Percentiles rank a stretch among this genome's conserved stretches.
Conservation (phyloP, 2,888 invertebrate species). For the Halictus quadricinctus region DNA sequence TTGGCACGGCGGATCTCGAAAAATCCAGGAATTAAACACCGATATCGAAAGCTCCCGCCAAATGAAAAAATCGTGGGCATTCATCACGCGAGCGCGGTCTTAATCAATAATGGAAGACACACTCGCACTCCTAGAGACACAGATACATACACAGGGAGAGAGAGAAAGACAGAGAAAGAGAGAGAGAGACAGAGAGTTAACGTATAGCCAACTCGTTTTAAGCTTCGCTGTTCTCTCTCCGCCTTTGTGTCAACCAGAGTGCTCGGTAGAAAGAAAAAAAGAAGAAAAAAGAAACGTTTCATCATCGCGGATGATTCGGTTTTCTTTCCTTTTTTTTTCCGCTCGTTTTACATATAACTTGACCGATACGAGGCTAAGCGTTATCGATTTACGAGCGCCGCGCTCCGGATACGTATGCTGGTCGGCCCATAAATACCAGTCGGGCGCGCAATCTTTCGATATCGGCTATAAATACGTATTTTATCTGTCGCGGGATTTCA, state of each 20-base stretch:
- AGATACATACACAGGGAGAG: background rate
- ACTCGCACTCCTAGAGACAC: background rate
- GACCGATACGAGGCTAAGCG: slow-evolving; percentile 63
- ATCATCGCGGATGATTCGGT: slow-evolving; percentile 41
- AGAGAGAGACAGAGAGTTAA: background rate
- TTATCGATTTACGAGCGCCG: slow-evolving; percentile 75
- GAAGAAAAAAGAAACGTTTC: slow-evolving; percentile 2
- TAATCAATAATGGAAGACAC: slow-evolving; percentile 18
- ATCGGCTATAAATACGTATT: slow-evolving; percentile 78
- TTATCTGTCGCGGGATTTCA: slow-evolving; percentile 77
- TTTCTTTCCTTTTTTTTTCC: slow-evolving; percentile 23
- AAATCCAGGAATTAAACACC: background rate
- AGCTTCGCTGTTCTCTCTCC: background rate
- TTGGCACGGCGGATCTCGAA: background rate
- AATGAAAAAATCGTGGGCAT: background rate
- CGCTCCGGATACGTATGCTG: slow-evolving; percentile 34
- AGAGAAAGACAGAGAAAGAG: no score
- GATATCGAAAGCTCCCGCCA: background rate
- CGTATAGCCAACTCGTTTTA: background rate
- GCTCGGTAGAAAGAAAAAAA: background rate
- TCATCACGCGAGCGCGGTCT: background rate
- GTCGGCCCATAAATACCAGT: slow-evolving; percentile 71
- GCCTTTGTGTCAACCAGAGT: background rate
- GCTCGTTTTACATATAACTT: slow-evolving; percentile 34
- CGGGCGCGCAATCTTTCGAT: slow-evolving; percentile 68